Percentiles rank a stretch among this genome's conserved stretches.
These are phyloP conservation scores for Apeira syringaria DNA, from an alignment of 2,888 invertebrate genomes.

Conservation along the genomic window DNA sequence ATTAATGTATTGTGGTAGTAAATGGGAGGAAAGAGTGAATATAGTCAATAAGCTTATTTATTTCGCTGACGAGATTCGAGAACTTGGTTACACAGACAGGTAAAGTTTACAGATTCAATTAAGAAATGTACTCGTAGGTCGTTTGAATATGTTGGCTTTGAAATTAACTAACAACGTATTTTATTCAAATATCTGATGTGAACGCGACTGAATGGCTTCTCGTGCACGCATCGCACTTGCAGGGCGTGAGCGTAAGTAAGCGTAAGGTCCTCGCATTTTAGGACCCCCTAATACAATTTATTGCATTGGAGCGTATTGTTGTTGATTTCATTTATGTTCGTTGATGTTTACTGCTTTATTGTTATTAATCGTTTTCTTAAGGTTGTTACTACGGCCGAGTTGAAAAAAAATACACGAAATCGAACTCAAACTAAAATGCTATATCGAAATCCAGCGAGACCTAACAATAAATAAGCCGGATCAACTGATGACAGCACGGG, in stretches of 20 bases:
- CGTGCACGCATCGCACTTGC: background rate
- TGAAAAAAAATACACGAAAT: too few species aligned
- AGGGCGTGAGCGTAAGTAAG: conserved; percentile 19
- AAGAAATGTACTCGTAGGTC: conserved; percentile 15
- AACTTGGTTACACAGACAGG: conserved; percentile 20
- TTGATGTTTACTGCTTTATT: too few species aligned
- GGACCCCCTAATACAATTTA: conserved; percentile 34
- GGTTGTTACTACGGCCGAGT: too few species aligned
- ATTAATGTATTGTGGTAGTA: too few species aligned
- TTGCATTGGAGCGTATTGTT: conserved; percentile 38
- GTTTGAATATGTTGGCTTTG: conserved; percentile 15
- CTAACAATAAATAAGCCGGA: too few species aligned
- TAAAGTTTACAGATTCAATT: conserved; percentile 20
- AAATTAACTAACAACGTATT: background rate
- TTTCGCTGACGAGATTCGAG: conserved; percentile 17
- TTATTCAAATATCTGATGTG: background rate
- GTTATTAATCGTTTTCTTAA: too few species aligned
- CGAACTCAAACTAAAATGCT: too few species aligned
- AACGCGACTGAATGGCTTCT: background rate
- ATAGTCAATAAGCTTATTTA: conserved; percentile 24
- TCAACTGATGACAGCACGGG: too few species aligned
- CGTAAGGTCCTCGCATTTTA: conserved; percentile 23
- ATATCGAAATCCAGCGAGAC: too few species aligned
- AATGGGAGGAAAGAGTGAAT: conserved; percentile 7
- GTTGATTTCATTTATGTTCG: too few species aligned